Base-by-base conservation (phyloP, 92 coral and sea anemone species). In the Phenganax stokvisi region DNA sequence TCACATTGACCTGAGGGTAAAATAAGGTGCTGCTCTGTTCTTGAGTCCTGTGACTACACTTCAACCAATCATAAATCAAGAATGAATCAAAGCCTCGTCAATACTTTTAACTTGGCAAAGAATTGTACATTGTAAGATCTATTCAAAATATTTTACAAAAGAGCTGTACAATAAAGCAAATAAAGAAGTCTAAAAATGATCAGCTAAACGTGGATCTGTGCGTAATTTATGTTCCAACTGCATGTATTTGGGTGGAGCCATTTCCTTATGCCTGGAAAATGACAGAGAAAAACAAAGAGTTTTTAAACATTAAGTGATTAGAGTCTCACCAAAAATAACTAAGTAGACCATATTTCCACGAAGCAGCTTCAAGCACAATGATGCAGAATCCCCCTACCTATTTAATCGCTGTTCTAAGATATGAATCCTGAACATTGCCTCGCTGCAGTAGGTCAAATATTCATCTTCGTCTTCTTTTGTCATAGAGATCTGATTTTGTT, bases 361-460 rank as follows among this genome's bases (percentile, higher is more conserved):
- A 20, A 20, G 25, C 25, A 20, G 25, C 25, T 59, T 59, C 16
- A 1, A 13, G 65, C 47, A 37, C 2, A 5, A 1, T 37, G 5
- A 37, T 37, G 47, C 5, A 51, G 20, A 59, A n/a, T 51, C 17
- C 10, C 73, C 29, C 66, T 84, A 93, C 97, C 97, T 93, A 83
- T 90, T 90, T 20, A 94, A 87, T 69, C 98, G 86, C 79, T 92
- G 98, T 54, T 94, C 98, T 63, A 94, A 86, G 71, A 94, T 94
- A 80, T 94, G 98, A 53, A 94, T 94, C 85, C 98, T 94, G 84
- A 94, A 94, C 98, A 94, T 94, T 85, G 98, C 97, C 72, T 94
- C 98, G 79, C 97, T 91, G 85, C 98, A 94, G 75, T 87, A 94
- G 86, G 89, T 94, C 61, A 94, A 85, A 84, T 94, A 94, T 63